A percentile compares a stretch with the other conserved stretches of the same genome.
These are phyloP conservation scores for Aproaerema taeniolella DNA, from an alignment of 2,888 invertebrate species.

Conservation along the genomic window DNA sequence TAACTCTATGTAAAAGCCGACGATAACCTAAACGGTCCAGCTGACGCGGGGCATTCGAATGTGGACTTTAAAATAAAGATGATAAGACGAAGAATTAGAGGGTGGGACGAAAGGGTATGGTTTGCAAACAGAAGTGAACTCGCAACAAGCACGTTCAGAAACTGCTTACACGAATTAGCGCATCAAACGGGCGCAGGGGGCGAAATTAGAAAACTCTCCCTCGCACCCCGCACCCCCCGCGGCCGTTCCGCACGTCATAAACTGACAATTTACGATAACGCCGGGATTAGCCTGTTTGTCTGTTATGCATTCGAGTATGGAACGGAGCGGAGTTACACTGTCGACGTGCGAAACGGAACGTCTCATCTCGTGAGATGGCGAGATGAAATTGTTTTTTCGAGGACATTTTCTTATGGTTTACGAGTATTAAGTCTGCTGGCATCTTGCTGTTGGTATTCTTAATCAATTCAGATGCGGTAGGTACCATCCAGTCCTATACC, in stretches of 20 bases:
- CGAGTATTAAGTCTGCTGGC: too few species aligned
- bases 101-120: constrained; percentile 25
- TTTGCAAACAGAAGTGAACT: constrained; percentile 61
- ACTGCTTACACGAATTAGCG: constrained; percentile 78
- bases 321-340: constrained; percentile 30
- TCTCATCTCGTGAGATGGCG: constrained; percentile 11
- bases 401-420: too few species aligned
- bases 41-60: too few species aligned
- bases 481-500: too few species aligned
- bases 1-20: constrained; percentile 70
- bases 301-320: constrained; percentile 62
- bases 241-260: constrained; percentile 77
- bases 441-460: too few species aligned
- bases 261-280: constrained; percentile 79
- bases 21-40: constrained; percentile 61
- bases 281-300: constrained; percentile 77
- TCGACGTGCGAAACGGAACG: constrained; percentile 44
- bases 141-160: constrained; percentile 74
- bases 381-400: constrained; percentile 10
- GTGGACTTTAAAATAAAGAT: constrained; percentile 30
- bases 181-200: constrained; percentile 72
- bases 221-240: constrained; percentile 39
- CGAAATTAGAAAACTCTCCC: constrained; percentile 72
- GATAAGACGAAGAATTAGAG: constrained; percentile 30
- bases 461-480: too few species aligned